Evolutionary conservation across 1,140 invertebrate species (phyloP).

Genomic region (Bombus difficillimus): DNA sequence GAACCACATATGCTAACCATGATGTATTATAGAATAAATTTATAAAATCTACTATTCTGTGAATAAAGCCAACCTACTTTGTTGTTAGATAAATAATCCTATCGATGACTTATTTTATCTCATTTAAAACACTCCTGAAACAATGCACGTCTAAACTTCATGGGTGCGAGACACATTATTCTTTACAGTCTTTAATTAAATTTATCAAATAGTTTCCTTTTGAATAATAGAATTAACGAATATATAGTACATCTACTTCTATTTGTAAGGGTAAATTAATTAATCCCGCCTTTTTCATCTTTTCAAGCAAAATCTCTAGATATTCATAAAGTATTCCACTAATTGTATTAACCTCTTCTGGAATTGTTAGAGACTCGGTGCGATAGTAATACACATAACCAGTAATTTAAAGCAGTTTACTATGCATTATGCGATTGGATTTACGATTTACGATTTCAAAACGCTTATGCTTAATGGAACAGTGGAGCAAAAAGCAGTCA

Average conservation of each 20-base stretch:
- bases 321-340: not conserved
- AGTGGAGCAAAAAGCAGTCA: not conserved
- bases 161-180: fast-evolving
- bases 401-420: not conserved
- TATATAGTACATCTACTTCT: not conserved
- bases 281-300: no score
- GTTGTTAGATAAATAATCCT: no score
- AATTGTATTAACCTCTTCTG: no score
- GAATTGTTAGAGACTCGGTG: not conserved
- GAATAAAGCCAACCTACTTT: no score
- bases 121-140: no score
- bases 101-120: no score
- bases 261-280: no score
- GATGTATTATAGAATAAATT: no score
- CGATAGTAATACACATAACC: not conserved
- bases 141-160: no score
- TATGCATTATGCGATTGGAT: not conserved
- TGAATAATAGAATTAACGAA: not conserved
- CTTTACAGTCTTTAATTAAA: not conserved
- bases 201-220: not conserved
- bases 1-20: no score
- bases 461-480: not conserved
- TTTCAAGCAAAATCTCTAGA: no score
- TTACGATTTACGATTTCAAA: not conserved
- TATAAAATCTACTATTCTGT: no score